Conservation (phyloP, 2,888 invertebrate species). For the Iselma pallidipennis region DNA sequence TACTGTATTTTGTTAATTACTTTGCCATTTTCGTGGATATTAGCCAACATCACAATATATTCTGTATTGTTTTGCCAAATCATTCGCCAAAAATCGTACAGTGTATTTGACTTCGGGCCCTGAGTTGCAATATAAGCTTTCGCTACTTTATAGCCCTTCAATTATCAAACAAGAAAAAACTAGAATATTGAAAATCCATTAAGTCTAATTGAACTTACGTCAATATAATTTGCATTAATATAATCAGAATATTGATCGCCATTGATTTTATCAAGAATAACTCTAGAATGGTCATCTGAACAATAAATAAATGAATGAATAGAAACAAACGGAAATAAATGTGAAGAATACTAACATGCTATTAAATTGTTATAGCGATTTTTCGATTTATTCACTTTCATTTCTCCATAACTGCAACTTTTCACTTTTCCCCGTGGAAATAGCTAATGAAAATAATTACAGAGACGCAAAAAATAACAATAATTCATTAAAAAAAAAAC, state of each 20-base stretch:
- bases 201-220: constrained; percentile 47
- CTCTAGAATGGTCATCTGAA: constrained; percentile 59
- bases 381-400: constrained; percentile 54
- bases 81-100: constrained; percentile 54
- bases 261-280: constrained; percentile 51
- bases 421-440: constrained; percentile 53
- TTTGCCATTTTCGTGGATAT: constrained; percentile 56
- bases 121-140: constrained; percentile 53
- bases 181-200: background rate
- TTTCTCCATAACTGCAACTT: constrained; percentile 50
- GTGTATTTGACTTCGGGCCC: constrained; percentile 48
- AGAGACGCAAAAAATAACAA: background rate
- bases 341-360: constrained; percentile 52
- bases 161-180: constrained; percentile 2
- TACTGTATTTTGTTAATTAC: too few relatives aligned
- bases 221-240: constrained; percentile 61
- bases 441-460: constrained; percentile 41
- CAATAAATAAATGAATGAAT: constrained; percentile 12
- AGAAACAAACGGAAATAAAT: background rate
- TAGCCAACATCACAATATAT: constrained; percentile 59
- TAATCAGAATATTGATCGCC: constrained; percentile 56
- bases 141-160: constrained; percentile 46
- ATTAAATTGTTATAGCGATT: constrained; percentile 57
- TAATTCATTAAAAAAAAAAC: background rate
- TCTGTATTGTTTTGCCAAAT: constrained; percentile 58